These are phyloP conservation scores for Gari tellinella DNA, from an alignment of 2,888 invertebrate genomes.

Conservation along the genomic window DNA sequence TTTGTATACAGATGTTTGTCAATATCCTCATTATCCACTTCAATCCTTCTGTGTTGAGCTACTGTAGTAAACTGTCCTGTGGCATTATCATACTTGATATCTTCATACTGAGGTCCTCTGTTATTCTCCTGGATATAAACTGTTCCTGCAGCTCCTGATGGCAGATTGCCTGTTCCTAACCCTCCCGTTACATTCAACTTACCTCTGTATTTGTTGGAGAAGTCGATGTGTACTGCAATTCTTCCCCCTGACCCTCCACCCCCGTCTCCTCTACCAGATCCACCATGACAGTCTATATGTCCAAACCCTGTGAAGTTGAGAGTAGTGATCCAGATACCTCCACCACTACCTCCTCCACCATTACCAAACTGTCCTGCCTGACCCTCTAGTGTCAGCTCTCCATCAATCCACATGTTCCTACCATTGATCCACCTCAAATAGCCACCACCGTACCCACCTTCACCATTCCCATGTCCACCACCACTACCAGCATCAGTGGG, in stretches of 20 bases:
- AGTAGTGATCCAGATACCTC: conserved; percentile 68
- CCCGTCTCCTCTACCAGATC: conserved; percentile 56
- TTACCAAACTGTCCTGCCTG: conserved; percentile 58
- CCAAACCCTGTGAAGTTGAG: conserved; percentile 76
- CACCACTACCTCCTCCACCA: conserved; percentile 76
- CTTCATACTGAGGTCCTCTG: conserved; percentile 76
- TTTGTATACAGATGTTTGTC: conserved; percentile 67
- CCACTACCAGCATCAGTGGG: conserved; percentile 70
- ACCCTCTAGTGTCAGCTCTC: conserved; percentile 68
- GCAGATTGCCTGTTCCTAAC: conserved; percentile 56
- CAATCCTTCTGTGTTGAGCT: conserved; percentile 66
- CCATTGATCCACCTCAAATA: conserved; percentile 70
- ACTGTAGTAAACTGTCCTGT: conserved; percentile 43
- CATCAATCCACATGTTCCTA: conserved; percentile 69
- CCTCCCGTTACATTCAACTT: conserved; percentile 68
- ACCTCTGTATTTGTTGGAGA: conserved; percentile 69
- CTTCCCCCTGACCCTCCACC: conserved; percentile 75
- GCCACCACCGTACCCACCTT: conserved; percentile 74
- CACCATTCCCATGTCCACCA: conserved; percentile 71
- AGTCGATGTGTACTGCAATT: conserved; percentile 67
- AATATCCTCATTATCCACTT: conserved; percentile 71
- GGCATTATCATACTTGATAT: conserved; percentile 68
- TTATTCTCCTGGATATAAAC: conserved; percentile 73
- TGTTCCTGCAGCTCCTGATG: conserved; percentile 77
- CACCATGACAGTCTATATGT: conserved; percentile 70